Evolutionary conservation across 1,140 invertebrate species (phyloP).

Genomic region (Acromyrmex echinatior): DNA sequence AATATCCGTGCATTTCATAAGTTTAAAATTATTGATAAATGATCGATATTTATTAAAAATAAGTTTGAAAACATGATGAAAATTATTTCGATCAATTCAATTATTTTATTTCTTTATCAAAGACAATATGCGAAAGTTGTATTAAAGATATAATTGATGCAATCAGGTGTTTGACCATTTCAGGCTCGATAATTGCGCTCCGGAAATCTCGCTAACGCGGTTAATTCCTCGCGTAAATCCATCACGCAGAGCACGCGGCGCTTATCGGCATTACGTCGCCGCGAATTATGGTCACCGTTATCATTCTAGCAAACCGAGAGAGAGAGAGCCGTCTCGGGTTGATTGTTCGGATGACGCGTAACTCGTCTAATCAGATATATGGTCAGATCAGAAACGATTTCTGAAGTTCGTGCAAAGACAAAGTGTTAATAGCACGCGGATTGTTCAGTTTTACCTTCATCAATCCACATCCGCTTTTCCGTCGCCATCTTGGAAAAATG

Average conservation of each 20-base stretch:
- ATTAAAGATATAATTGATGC: slow-evolving; percentile 36
- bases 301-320: slow-evolving; percentile 31
- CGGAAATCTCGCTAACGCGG: slow-evolving; percentile 60
- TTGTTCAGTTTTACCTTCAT: background rate
- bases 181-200: slow-evolving; percentile 49
- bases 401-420: slow-evolving; percentile 29
- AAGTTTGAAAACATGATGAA: background rate
- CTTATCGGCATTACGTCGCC: slow-evolving; percentile 60
- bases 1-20: background rate
- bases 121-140: background rate
- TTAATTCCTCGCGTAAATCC: slow-evolving; percentile 61
- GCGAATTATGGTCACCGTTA: slow-evolving; percentile 58
- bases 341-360: slow-evolving; percentile 13
- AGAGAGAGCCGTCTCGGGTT: slow-evolving; percentile 5
- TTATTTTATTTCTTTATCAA: no score
- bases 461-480: background rate
- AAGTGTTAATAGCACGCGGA: slow-evolving; percentile 38
- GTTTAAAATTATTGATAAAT: background rate
- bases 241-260: slow-evolving; percentile 54
- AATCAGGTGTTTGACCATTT: slow-evolving; percentile 56
- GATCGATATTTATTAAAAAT: background rate
- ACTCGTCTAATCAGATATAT: slow-evolving; percentile 50
- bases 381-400: slow-evolving; percentile 17
- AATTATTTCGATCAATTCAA: slow-evolving; percentile 9
- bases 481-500: slow-evolving; percentile 15